These are phyloP conservation scores for Aegithalos caudatus DNA, from an alignment of 2,113 vertebrate species.

Conservation along the genomic window DNA sequence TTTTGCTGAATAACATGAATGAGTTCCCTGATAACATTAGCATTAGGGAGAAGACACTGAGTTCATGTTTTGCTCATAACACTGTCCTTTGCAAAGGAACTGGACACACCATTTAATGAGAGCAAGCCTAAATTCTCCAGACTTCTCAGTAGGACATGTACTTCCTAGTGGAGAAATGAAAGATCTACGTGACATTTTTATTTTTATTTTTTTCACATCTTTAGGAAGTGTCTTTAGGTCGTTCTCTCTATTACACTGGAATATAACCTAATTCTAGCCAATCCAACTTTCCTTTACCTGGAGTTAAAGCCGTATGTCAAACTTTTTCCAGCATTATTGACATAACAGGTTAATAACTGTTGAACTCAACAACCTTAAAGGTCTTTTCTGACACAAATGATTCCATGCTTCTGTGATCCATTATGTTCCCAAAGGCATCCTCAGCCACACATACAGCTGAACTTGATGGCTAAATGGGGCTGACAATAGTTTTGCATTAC, in stretches of 20 bases:
- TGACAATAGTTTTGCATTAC: background rate
- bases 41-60: background rate
- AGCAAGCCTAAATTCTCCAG: background rate
- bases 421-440: background rate
- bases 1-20: background rate
- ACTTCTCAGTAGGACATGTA: background rate
- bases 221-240: background rate
- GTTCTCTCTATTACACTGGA: background rate
- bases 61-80: background rate
- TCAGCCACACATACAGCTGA: background rate
- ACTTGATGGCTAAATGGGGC: background rate
- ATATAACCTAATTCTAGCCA: background rate
- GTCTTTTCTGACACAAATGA: background rate
- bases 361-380: background rate
- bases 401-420: background rate
- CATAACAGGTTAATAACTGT: background rate
- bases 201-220: background rate
- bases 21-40: background rate
- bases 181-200: background rate
- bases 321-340: background rate
- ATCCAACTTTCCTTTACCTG: background rate
- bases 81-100: background rate
- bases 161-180: background rate
- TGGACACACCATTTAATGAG: background rate
- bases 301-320: background rate